Evolutionary conservation across 2,888 invertebrate species (phyloP), one percentile per base, ranked within the genome.

Genomic region (Digitonthophagus gazella): DNA sequence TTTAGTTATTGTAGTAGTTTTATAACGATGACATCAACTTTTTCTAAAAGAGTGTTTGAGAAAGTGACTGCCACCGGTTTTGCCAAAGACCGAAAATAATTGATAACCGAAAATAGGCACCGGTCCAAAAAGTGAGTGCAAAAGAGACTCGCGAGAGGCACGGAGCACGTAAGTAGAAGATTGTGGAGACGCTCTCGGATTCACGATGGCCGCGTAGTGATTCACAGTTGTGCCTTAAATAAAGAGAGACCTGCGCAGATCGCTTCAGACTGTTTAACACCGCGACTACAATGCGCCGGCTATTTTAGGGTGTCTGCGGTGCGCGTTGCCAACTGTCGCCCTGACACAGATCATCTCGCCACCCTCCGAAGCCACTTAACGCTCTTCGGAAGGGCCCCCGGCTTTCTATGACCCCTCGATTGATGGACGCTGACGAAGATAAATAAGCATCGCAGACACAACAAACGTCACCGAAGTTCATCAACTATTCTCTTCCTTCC

Each of bases 271-370:
- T 73, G 74, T 74, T 74, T 74, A 74, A 73, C 74, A 74, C 74
- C 75, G 76, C 74, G 72, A 74, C 73, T 74, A 75, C 74, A 75
- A 76, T 76, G 78, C 77, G 78, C 72, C 76, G 78, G 6, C 81
- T 81, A 81, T 81, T 81, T 76, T 75, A 77, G 81, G 79, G 77
- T 78, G 81, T 81, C 81, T 81, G 81, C 78, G 74, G 76, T 75
- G 72, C 28, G 28, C 28, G 80, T 76, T 81, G 81, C 81, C 80
- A 80, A 81, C 73, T 76, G 73, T 75, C 73, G 75, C 77, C 76
- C 76, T 77, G 77, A 77, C 77, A 77, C 75, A 76, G 74, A 75
- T 76, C 75, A 75, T 75, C 72, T 73, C 74, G 74, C 75, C 75
- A 75, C 74, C 74, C 76, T 75, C 73, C 70, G 61, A 18, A 73